phyloP scores from a whole-genome alignment of 1,140 invertebrate species.

The Oryzaephilus surinamensis region DNA sequence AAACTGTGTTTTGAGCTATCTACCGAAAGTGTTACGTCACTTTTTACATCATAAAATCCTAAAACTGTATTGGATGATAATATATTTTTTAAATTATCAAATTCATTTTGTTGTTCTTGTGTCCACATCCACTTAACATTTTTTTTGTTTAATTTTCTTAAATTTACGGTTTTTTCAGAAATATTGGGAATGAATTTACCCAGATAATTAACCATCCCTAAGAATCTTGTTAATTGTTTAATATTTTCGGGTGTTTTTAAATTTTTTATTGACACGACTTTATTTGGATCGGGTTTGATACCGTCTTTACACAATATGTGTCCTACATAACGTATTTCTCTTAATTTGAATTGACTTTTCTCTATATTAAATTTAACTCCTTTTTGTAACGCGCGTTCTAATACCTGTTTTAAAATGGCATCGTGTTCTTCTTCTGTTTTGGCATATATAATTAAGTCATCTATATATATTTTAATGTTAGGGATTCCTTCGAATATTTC shows the following conservation, averaged over 20 bases:
- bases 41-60: slow-evolving; percentile 19
- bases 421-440: slow-evolving; percentile 2
- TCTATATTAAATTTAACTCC: slow-evolving; percentile 24
- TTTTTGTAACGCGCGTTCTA: slow-evolving; percentile 12
- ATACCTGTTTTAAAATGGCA: slow-evolving; percentile 10
- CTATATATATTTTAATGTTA: slow-evolving; percentile 16
- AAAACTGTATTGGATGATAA: slow-evolving; percentile 21
- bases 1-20: slow-evolving; percentile 30
- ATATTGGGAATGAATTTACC: slow-evolving; percentile 32
- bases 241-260: slow-evolving; percentile 27
- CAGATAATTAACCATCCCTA: slow-evolving; percentile 36
- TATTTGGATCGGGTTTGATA: slow-evolving; percentile 24
- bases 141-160: slow-evolving; percentile 24
- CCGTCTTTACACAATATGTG: slow-evolving; percentile 28
- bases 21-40: slow-evolving; percentile 21
- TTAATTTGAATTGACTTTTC: slow-evolving; percentile 22
- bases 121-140: slow-evolving; percentile 21
- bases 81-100: slow-evolving; percentile 20
- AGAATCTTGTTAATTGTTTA: slow-evolving; percentile 28
- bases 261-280: slow-evolving; percentile 22
- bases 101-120: slow-evolving; percentile 15
- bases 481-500: slow-evolving; percentile 11
- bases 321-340: slow-evolving; percentile 28
- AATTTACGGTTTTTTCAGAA: slow-evolving; percentile 16
- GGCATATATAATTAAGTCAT: slow-evolving; percentile 9